Evolutionary conservation across 2,888 invertebrate genomes (phyloP).

Genomic region (Crepidodera aurea): DNA sequence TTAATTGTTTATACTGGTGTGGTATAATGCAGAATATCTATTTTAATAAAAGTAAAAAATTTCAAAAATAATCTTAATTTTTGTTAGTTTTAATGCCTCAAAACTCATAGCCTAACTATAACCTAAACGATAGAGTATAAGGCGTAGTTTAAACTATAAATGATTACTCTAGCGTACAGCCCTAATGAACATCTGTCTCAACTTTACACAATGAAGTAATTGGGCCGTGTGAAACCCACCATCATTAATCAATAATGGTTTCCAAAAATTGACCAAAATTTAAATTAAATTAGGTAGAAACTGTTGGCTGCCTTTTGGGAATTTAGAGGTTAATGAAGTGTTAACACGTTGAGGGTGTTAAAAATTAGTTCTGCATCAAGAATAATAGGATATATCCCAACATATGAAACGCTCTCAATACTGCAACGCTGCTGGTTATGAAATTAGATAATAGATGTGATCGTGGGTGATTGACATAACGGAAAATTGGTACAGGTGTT

Average conservation of each 20-base stretch:
- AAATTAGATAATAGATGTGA: neutral
- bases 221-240: conserved; percentile 55
- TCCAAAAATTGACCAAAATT: conserved; percentile 46
- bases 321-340: conserved; percentile 38
- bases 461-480: neutral
- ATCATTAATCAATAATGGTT: conserved; percentile 54
- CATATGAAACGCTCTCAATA: neutral
- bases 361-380: conserved; percentile 29
- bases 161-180: conserved; percentile 3
- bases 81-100: too few species aligned
- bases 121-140: too few species aligned
- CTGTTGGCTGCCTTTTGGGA: conserved; percentile 27
- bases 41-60: too few species aligned
- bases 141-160: neutral
- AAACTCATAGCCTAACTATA: too few species aligned
- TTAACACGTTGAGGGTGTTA: conserved; percentile 32
- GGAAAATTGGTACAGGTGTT: neutral
- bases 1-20: too few species aligned
- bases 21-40: too few species aligned
- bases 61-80: too few species aligned
- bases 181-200: conserved; percentile 52
- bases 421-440: neutral
- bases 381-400: conserved; percentile 10
- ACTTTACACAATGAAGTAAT: conserved; percentile 51
- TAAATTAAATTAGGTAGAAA: conserved; percentile 39